phyloP scores from a whole-genome alignment of 2,113 vertebrate genomes.

The Periophthalmodon schlosseri region DNA sequence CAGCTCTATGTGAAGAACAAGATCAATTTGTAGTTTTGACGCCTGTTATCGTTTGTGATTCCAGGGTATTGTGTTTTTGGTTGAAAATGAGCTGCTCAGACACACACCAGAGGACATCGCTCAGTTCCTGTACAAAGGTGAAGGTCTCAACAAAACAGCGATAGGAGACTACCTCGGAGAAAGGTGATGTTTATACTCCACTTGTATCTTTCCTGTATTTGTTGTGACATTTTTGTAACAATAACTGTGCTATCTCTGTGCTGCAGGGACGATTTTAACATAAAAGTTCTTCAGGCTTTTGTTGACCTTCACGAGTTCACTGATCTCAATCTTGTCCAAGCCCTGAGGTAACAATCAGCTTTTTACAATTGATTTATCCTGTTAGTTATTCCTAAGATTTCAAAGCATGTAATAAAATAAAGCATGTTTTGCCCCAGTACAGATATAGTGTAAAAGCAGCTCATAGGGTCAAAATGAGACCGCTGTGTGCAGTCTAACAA shows the following conservation, averaged over 20 bases:
- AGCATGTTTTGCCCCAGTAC: too few relatives aligned
- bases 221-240: slow-evolving; percentile 5
- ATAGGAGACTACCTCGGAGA: slow-evolving; percentile 93
- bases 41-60: neutral
- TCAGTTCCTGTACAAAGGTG: slow-evolving; percentile 92
- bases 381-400: neutral
- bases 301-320: slow-evolving; percentile 94
- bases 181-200: slow-evolving; percentile 67
- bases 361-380: neutral
- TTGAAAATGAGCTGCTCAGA: slow-evolving; percentile 87
- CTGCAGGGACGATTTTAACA: slow-evolving; percentile 88
- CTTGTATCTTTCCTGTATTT: neutral
- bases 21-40: neutral
- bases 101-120: slow-evolving; percentile 87
- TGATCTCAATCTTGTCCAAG: slow-evolving; percentile 92
- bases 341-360: slow-evolving; percentile 80
- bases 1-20: neutral
- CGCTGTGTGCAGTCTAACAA: too few relatives aligned
- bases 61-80: slow-evolving; percentile 88
- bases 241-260: neutral
- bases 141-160: slow-evolving; percentile 92
- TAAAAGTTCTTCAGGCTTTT: slow-evolving; percentile 89
- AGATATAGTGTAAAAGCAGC: too few relatives aligned
- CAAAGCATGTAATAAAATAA: too few relatives aligned
- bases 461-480: too few relatives aligned